Percentiles rank a stretch among this genome's conserved stretches.
Evolutionary conservation across 2,113 vertebrate genomes (phyloP).

Genomic region (Colistium nudipinnis): DNA sequence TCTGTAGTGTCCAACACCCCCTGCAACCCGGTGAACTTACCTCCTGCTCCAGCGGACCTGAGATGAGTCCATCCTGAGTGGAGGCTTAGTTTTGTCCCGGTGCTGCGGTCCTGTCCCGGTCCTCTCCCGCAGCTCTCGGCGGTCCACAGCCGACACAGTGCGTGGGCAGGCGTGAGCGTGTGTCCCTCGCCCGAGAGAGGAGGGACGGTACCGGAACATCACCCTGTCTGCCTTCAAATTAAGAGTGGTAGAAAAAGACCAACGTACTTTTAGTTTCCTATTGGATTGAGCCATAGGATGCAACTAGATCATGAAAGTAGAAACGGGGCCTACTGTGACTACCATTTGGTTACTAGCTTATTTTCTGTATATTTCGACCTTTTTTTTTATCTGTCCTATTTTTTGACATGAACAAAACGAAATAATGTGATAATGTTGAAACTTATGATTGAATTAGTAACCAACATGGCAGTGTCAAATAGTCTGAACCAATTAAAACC

Average conservation of each 20-base stretch:
- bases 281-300: too few species aligned
- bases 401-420: too few species aligned
- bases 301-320: too few species aligned
- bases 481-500: too few species aligned
- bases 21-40: constrained; percentile 31
- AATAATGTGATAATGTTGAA: background rate
- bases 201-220: background rate
- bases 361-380: too few species aligned
- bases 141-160: constrained; percentile 32
- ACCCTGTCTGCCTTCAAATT: constrained; percentile 52
- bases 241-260: too few species aligned
- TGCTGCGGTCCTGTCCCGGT: constrained; percentile 33
- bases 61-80: constrained; percentile 16
- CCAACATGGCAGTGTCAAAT: too few species aligned
- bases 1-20: background rate
- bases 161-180: constrained; percentile 50
- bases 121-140: constrained; percentile 17
- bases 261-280: background rate
- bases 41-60: constrained; percentile 11
- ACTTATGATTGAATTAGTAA: too few species aligned
- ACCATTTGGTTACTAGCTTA: too few species aligned
- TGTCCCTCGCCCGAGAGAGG: background rate
- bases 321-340: too few species aligned
- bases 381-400: too few species aligned
- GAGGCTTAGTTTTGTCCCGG: constrained; percentile 35